A percentile compares a stretch with the other conserved stretches of the same genome.
These are phyloP conservation scores for Anagrus nilaparvatae DNA, from an alignment of 1,140 invertebrate species.

Conservation along the genomic window DNA sequence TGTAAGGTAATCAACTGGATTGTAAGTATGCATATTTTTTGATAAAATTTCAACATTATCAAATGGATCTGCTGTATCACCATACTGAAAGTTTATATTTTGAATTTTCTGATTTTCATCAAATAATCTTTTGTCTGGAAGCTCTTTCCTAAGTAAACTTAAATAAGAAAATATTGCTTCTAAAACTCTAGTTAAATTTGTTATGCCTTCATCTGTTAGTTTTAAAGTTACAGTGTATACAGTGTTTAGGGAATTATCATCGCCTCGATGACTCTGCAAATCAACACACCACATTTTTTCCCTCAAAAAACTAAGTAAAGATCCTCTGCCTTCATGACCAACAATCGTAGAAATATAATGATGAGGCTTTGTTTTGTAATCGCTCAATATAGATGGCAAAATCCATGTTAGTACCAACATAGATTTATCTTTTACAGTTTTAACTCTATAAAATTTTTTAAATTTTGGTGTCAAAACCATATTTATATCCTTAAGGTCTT, in stretches of 20 bases:
- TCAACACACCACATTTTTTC: constrained; percentile 74
- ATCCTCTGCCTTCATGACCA: constrained; percentile 80
- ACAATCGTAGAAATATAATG: constrained; percentile 71
- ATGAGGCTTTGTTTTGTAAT: constrained; percentile 67
- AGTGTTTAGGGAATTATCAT: constrained; percentile 58
- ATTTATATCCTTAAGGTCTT: constrained; percentile 27
- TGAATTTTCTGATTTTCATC: constrained; percentile 60
- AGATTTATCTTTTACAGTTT: constrained; percentile 61
- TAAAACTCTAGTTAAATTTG: constrained; percentile 58
- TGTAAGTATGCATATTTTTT: constrained; percentile 70
- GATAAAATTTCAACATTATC: constrained; percentile 69
- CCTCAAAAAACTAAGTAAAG: constrained; percentile 71
- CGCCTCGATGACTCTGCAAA: constrained; percentile 60
- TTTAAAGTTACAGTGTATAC: constrained; percentile 64
- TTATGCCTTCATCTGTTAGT: constrained; percentile 70
- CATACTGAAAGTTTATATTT: constrained; percentile 56
- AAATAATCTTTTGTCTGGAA: constrained; percentile 57
- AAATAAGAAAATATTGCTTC: constrained; percentile 63
- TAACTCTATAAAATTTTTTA: constrained; percentile 63
- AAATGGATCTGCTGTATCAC: constrained; percentile 53
- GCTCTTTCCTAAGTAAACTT: constrained; percentile 50
- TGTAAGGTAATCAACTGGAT: constrained; percentile 65
- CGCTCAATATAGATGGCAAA: constrained; percentile 57
- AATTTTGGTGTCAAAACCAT: constrained; percentile 57
- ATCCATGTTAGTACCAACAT: constrained; percentile 67